Percentiles rank a stretch among this genome's conserved stretches.
Evolutionary conservation across 2,797 vertebrate species (phyloP).

Genomic region (Characodon lateralis): DNA sequence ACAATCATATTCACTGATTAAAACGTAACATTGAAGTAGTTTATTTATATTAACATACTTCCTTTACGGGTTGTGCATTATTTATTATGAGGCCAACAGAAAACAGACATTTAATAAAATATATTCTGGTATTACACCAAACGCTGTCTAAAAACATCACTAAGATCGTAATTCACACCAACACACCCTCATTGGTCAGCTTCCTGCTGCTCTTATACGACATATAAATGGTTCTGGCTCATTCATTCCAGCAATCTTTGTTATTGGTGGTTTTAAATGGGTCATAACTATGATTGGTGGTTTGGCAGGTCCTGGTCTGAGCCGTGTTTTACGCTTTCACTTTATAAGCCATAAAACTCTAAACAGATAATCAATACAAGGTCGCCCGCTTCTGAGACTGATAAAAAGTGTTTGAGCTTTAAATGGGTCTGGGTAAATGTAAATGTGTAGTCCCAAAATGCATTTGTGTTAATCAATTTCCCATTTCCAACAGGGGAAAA

Average conservation of each 20-base stretch:
- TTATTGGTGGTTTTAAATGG: constrained; percentile 35
- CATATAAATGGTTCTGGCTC: constrained; percentile 24
- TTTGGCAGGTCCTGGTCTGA: constrained; percentile 25
- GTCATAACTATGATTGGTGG: constrained; percentile 64
- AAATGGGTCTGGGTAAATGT: constrained; percentile 35
- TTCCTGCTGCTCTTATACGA: constrained; percentile 13
- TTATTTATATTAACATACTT: not conserved
- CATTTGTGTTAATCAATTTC: constrained; percentile 28
- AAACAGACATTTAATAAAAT: not conserved
- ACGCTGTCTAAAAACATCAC: constrained; percentile 12
- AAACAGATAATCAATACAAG: constrained; percentile 66
- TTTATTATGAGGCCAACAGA: not conserved
- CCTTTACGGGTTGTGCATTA: not conserved
- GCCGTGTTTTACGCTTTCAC: constrained; percentile 49
- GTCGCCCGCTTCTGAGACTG: constrained; percentile 26
- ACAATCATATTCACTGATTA: not conserved
- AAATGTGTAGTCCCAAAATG: constrained; percentile 4
- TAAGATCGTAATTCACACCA: not conserved
- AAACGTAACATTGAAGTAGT: not conserved
- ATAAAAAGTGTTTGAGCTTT: constrained; percentile 22
- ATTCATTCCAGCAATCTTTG: constrained; percentile 37
- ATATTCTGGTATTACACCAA: not conserved
- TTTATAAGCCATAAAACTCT: constrained; percentile 71
- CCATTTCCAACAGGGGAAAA: not conserved
- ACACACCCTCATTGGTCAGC: constrained; percentile 16